Percentiles rank a stretch among this genome's conserved stretches.
These are phyloP conservation scores for Pachypsylla venusta DNA, from an alignment of 1,140 invertebrate species.

Conservation along the genomic window DNA sequence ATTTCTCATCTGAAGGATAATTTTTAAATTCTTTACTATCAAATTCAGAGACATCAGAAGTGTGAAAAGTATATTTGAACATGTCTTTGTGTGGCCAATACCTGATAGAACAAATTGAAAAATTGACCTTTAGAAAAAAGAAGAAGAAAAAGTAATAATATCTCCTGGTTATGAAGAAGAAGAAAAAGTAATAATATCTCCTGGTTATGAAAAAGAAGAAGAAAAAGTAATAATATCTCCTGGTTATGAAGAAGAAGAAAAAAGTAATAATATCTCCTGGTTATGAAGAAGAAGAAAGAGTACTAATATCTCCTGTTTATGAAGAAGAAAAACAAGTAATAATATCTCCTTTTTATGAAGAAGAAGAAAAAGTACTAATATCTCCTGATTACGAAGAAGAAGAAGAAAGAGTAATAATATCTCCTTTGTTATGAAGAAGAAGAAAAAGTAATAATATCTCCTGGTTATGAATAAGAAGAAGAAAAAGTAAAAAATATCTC, in stretches of 20 bases:
- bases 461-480: background rate
- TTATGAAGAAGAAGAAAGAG: background rate
- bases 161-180: background rate
- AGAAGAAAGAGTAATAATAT: too few species aligned
- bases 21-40: background rate
- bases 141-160: background rate
- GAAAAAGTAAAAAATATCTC: too few species aligned
- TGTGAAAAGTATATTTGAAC: background rate
- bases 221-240: too few species aligned
- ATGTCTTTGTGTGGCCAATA: conserved; percentile 1
- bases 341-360: too few species aligned
- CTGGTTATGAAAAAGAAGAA: background rate
- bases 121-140: background rate
- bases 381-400: background rate
- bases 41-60: background rate
- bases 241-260: too few species aligned
- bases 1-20: background rate
- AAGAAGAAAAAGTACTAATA: background rate
- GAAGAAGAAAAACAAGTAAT: background rate
- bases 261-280: background rate
- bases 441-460: background rate
- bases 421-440: too few species aligned
- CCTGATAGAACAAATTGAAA: background rate
- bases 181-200: background rate
- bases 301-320: background rate